A percentile compares a stretch with the other conserved stretches of the same genome.
Conservation (phyloP, 2,888 invertebrate species). For the Ephialtes manifestator region DNA sequence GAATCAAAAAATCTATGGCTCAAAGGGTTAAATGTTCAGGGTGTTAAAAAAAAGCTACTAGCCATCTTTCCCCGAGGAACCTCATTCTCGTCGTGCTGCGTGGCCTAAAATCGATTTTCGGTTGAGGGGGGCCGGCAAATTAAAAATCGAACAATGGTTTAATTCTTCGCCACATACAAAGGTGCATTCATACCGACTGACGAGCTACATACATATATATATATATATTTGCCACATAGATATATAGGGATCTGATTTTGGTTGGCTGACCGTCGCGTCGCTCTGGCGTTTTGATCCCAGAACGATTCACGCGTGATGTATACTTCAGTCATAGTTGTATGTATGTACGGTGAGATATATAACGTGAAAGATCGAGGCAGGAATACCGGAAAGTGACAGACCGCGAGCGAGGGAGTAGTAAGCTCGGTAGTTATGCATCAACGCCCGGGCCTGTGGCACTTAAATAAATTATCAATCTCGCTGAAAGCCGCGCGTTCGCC, state of each 20-base stretch:
- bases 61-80: constrained; percentile 7
- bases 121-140: constrained; percentile 26
- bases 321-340: neutral
- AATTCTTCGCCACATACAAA: constrained; percentile 36
- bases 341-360: constrained; percentile 17
- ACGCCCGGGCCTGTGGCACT: constrained; percentile 74
- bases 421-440: constrained; percentile 76
- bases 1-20: too few species aligned
- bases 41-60: neutral
- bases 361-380: constrained; percentile 69
- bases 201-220: neutral
- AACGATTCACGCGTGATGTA: constrained; percentile 29
- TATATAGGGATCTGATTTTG: neutral
- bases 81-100: neutral
- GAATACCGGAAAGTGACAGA: constrained; percentile 73
- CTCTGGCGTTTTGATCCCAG: constrained; percentile 26
- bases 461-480: constrained; percentile 82
- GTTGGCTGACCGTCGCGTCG: constrained; percentile 31
- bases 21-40: neutral
- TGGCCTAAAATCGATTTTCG: constrained; percentile 43
- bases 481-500: constrained; percentile 75
- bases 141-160: constrained; percentile 52
- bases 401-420: constrained; percentile 42
- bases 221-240: neutral
- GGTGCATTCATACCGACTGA: constrained; percentile 3